Base-by-base conservation (phyloP, 92 coral and sea anemone species). In the Blastomussa wellsi region DNA sequence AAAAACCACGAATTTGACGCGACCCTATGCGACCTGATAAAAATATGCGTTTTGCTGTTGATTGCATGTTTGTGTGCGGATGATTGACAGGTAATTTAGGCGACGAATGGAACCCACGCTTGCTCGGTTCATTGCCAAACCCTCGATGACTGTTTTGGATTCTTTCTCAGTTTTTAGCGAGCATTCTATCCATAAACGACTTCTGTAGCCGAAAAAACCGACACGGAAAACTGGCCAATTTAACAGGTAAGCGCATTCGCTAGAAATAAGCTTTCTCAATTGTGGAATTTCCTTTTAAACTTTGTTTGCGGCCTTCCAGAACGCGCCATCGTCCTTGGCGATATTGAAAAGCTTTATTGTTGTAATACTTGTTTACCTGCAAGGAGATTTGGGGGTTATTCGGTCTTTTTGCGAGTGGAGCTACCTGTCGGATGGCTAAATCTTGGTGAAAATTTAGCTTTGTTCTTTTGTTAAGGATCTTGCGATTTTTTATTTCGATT, bases 1-100 rank as follows among this genome's bases (percentile, higher is more conserved):
- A 14, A 16, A 14, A 16, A 74, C 39, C 60, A 12, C 60, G 55
- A 82, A 29, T 52, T 70, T 29, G 13, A 13, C n/a, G n/a, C n/a
- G n/a, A n/a, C n/a, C 49, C 49, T 6, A 39, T 28, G 44, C n/a
- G 55, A 33, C 41, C 28, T n/a, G 49, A 47, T 71, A 6, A 81
- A 81, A 49, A 72, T 22, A 51, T 37, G 24, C 28, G 37, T 73
- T 72, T 72, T 60, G 57, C 70, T 59, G 90, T 77, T 90, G 91
- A 90, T 85, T 90, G 95, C 98, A 94, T 92, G 78, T 79, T 93
- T 93, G 88, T 81, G 89, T 82, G 86, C 73, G 76, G 74, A 89
- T 94, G 98, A 94, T 93, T 93, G 96, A 93, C 96, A 93, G 92
- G 90, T 86, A 88, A 84, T 86, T 77, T 33, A 73, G 74, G 72